Base-by-base conservation (phyloP, 2,797 vertebrate species). In the Vespertilio murinus region DNA sequence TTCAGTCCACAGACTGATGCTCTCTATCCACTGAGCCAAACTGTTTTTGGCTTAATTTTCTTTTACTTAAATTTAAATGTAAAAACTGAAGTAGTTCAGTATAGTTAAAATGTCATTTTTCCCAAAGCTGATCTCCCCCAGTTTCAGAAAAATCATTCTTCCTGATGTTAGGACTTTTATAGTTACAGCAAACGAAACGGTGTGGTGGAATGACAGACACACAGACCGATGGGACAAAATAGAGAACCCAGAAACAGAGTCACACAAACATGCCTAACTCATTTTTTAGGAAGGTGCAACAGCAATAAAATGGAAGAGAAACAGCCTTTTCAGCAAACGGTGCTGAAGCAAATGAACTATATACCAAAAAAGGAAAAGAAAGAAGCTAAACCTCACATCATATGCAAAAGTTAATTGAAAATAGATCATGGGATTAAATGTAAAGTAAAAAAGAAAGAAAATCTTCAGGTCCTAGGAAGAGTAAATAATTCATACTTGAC, bases 31-130 rank as follows among this genome's bases (percentile, higher is more conserved):
- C n/a, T n/a, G n/a, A n/a, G n/a, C n/a, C n/a, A n/a, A n/a, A n/a
- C n/a, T n/a, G n/a, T n/a, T n/a, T n/a, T n/a, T n/a, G n/a, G n/a
- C 67, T 74, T 74, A 22, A 69, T 81, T 74, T 75, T 80, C 67
- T 64, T 87, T 81, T 59, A 85, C 28, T 89, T 77, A 20, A n/a
- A 85, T 73, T 85, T 77, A 67, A 67, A 93, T 65, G 8, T 18
- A 67, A 67, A 93, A 88, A 73, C 6, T 38, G 71, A 94, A 40
- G 35, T 23, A 85, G 40, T 89, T 90, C 61, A 90, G 38, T 42
- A 33, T 2, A 75, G 30, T 86, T 74, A 93, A 86, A 47, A 81
- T 64, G 16, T 52, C 67, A 93, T 38, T 8, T 8, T 4, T 90
- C 81, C 45, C 4, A 16, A 79, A 90, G 23, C 8, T 74, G 54